Conservation (phyloP, 2,888 invertebrate species). For the Rhingia campestris region DNA sequence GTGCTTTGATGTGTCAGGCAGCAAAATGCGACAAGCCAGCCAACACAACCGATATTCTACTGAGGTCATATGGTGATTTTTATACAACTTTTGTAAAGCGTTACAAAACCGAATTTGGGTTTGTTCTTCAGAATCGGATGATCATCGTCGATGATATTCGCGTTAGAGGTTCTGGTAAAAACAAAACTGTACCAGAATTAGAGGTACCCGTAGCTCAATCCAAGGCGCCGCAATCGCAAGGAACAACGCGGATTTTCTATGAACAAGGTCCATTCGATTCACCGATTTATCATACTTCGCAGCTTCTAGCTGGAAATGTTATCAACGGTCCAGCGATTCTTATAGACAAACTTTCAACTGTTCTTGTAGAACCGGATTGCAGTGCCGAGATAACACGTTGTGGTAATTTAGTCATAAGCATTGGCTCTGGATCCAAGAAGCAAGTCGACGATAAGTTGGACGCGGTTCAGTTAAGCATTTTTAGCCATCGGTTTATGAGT, state of each 20-base stretch:
- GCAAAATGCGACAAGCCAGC: slow-evolving; percentile 70
- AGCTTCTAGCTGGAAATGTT: slow-evolving; percentile 87
- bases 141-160: slow-evolving; percentile 96
- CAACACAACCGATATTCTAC: slow-evolving; percentile 53
- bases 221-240: slow-evolving; percentile 78
- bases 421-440: slow-evolving; percentile 86
- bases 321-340: slow-evolving; percentile 95
- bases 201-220: slow-evolving; percentile 81
- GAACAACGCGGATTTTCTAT: slow-evolving; percentile 88
- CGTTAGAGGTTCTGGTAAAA: slow-evolving; percentile 92
- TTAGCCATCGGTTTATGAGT: slow-evolving; percentile 99
- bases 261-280: slow-evolving; percentile 88
- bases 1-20: slow-evolving; percentile 93
- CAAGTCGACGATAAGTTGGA: slow-evolving; percentile 89
- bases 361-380: slow-evolving; percentile 96
- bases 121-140: slow-evolving; percentile 90
- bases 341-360: slow-evolving; percentile 96
- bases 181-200: slow-evolving; percentile 84
- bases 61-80: slow-evolving; percentile 88
- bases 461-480: slow-evolving; percentile 97
- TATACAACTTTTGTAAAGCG: slow-evolving; percentile 89
- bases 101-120: slow-evolving; percentile 97
- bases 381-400: slow-evolving; percentile 89
- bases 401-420: slow-evolving; percentile 87
- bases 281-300: slow-evolving; percentile 88